Evolutionary conservation across 64 coral and sea anemone genomes (phyloP).

Genomic region (Stichodactyla helianthus): DNA sequence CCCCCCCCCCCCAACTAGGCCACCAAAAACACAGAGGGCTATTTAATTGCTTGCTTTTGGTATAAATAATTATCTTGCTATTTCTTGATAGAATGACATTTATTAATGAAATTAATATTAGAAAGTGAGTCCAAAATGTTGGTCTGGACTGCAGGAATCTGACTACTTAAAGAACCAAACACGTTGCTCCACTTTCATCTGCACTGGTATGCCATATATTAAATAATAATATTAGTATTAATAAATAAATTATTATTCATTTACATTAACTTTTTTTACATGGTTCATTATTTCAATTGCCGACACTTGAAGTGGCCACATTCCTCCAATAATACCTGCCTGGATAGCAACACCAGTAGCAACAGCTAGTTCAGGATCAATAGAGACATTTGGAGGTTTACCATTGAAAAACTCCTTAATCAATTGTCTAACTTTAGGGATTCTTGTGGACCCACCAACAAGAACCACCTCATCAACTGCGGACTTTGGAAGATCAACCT

Average conservation of each 20-base stretch:
- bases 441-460: slow-evolving; percentile 91
- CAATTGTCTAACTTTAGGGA: slow-evolving; percentile 76
- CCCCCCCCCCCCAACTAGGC: no score
- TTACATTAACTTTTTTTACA: slow-evolving; percentile 76
- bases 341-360: slow-evolving; percentile 97
- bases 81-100: no score
- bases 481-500: slow-evolving; percentile 64
- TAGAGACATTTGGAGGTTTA: slow-evolving; percentile 88
- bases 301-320: slow-evolving; percentile 98
- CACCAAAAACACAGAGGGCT: no score
- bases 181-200: no score
- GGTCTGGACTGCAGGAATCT: no score
- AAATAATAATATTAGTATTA: background rate
- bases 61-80: no score
- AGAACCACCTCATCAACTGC: slow-evolving; percentile 91
- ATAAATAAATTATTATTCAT: slow-evolving; percentile 3
- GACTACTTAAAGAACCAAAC: no score
- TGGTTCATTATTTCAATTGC: slow-evolving; percentile 91
- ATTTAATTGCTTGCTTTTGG: no score
- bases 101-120: no score
- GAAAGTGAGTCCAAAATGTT: no score
- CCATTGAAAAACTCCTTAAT: slow-evolving; percentile 92
- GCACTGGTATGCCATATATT: no score
- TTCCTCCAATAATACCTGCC: slow-evolving; percentile 95
- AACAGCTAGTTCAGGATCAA: slow-evolving; percentile 96